phyloP scores from a whole-genome alignment of 2,888 invertebrate genomes.

The Drosophila maculinotata region DNA sequence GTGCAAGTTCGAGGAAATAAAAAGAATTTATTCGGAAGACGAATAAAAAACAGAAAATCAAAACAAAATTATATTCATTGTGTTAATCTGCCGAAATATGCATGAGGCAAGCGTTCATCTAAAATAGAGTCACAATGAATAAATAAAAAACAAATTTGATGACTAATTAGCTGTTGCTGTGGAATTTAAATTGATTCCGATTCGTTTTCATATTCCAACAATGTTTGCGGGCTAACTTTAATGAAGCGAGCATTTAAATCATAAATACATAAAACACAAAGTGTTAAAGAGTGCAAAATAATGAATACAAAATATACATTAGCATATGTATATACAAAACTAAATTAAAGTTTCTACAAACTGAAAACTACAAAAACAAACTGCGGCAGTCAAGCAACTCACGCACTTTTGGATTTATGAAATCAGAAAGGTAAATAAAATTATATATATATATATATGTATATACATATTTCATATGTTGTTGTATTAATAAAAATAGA shows the following conservation, averaged over 20 bases:
- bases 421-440: conserved; percentile 70
- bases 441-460: conserved; percentile 1
- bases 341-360: conserved; percentile 2
- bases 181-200: conserved; percentile 64
- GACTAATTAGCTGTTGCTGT: conserved; percentile 67
- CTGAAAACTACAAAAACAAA: conserved; percentile 16
- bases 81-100: conserved; percentile 68
- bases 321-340: conserved; percentile 1
- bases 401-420: conserved; percentile 72
- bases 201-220: conserved; percentile 16
- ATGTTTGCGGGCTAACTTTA: conserved; percentile 31
- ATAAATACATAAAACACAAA: conserved; percentile 46
- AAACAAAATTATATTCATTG: conserved; percentile 55
- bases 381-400: conserved; percentile 16
- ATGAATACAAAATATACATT: not conserved
- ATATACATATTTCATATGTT: conserved; percentile 21
- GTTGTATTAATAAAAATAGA: conserved; percentile 70
- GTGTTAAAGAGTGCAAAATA: conserved; percentile 24
- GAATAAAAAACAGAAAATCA: conserved; percentile 39
- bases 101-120: conserved; percentile 63
- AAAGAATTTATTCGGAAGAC: conserved; percentile 24
- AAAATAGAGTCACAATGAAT: conserved; percentile 53
- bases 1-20: conserved; percentile 61
- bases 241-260: conserved; percentile 47
- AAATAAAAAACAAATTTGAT: conserved; percentile 37